These are phyloP conservation scores for Laticauda laticaudata DNA, from an alignment of 2,113 vertebrate species.

Conservation along the genomic window DNA sequence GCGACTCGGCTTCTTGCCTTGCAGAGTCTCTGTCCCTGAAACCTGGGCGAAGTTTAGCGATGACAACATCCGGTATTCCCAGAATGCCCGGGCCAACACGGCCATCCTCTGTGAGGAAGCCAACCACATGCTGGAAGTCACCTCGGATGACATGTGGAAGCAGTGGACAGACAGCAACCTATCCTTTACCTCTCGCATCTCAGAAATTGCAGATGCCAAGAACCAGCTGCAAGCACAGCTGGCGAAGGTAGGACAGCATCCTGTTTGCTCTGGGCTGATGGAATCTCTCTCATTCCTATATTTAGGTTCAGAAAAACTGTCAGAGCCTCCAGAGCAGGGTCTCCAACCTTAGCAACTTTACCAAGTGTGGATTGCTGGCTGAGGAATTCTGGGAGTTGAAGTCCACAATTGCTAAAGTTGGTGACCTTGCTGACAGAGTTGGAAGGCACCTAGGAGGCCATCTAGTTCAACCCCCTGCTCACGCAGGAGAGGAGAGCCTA, in stretches of 20 bases:
- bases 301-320: neutral
- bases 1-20: neutral
- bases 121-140: constrained; percentile 49
- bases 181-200: constrained; percentile 61
- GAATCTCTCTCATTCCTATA: neutral
- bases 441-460: neutral
- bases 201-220: constrained; percentile 59
- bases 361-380: neutral
- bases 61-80: constrained; percentile 67
- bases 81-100: constrained; percentile 64
- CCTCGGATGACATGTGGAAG: constrained; percentile 67
- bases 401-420: neutral
- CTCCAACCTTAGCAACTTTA: neutral
- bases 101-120: constrained; percentile 63
- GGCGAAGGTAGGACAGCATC: constrained; percentile 62
- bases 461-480: neutral
- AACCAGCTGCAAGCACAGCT: constrained; percentile 69
- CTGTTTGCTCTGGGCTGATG: neutral
- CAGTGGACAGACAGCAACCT: constrained; percentile 64
- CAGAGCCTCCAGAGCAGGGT: neutral
- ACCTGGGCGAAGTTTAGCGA: constrained; percentile 72
- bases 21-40: constrained; percentile 61
- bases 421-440: neutral
- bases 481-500: neutral
- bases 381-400: neutral